These are phyloP conservation scores for Dolichoris vasculosae DNA, from an alignment of 1,140 invertebrate genomes.

Conservation along the genomic window DNA sequence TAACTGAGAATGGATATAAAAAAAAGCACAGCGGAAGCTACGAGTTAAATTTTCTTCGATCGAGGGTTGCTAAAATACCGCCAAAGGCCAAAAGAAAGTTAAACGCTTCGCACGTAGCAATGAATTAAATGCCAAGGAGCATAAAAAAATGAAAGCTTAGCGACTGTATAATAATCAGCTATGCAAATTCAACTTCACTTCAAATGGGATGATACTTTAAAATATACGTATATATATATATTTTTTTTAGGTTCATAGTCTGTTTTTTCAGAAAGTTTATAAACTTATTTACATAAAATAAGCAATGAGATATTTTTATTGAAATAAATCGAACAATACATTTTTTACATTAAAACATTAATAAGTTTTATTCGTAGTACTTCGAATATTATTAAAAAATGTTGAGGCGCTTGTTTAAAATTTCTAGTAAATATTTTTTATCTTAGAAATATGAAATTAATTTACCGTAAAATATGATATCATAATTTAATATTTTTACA, in stretches of 20 bases:
- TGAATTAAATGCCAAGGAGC: too few species aligned
- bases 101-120: background rate
- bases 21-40: background rate
- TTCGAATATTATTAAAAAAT: too few species aligned
- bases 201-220: background rate
- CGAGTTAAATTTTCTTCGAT: background rate
- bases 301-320: too few species aligned
- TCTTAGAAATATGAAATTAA: too few species aligned
- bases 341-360: too few species aligned
- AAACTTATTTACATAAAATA: too few species aligned
- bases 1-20: background rate
- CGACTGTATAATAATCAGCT: constrained; percentile 55
- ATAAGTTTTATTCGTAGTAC: too few species aligned
- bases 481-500: too few species aligned
- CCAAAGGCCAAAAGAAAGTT: background rate
- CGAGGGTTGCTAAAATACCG: background rate
- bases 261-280: background rate
- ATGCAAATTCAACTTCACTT: constrained; percentile 47
- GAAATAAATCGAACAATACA: too few species aligned
- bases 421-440: too few species aligned
- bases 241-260: background rate
- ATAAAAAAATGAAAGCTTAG: constrained; percentile 38
- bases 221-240: background rate
- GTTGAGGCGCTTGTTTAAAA: too few species aligned
- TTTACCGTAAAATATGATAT: too few species aligned